Evolutionary conservation across 1,140 invertebrate genomes (phyloP).

Genomic region (Ptiloglossa arizonensis): DNA sequence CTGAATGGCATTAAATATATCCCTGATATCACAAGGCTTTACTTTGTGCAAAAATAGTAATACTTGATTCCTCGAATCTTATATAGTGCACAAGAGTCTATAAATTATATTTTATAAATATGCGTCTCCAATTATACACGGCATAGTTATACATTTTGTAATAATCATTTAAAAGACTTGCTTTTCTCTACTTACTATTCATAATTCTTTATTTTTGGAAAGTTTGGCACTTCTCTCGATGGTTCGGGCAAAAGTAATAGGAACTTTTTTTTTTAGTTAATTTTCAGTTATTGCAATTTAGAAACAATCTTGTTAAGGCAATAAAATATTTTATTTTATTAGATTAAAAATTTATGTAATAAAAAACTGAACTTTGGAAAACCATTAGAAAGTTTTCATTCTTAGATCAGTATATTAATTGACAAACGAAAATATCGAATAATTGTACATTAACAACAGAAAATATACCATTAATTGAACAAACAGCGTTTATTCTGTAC

Average conservation of each 20-base stretch:
- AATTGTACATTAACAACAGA: background rate
- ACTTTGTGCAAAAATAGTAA: constrained; percentile 68
- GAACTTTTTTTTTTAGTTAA: constrained; percentile 1
- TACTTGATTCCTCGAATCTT: constrained; percentile 58
- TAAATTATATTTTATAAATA: constrained; percentile 55
- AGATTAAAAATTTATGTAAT: background rate
- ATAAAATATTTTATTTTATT: background rate
- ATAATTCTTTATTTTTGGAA: constrained; percentile 28
- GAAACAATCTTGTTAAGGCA: background rate
- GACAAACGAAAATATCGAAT: background rate
- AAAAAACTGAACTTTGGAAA: background rate
- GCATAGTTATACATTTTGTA: constrained; percentile 6
- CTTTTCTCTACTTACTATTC: background rate
- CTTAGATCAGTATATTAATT: constrained; percentile 1
- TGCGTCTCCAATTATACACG: constrained; percentile 30
- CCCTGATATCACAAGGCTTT: constrained; percentile 65
- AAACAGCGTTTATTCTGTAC: constrained; percentile 12
- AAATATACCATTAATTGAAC: constrained; percentile 12
- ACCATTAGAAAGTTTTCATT: background rate
- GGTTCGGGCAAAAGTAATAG: constrained; percentile 44
- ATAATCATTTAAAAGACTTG: constrained; percentile 19
- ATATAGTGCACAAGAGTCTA: constrained; percentile 51
- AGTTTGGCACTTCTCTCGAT: constrained; percentile 59
- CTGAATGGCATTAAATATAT: constrained; percentile 48
- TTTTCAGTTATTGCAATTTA: background rate